phyloP scores from a whole-genome alignment of 2,113 vertebrate genomes.

The Clarias magur region DNA sequence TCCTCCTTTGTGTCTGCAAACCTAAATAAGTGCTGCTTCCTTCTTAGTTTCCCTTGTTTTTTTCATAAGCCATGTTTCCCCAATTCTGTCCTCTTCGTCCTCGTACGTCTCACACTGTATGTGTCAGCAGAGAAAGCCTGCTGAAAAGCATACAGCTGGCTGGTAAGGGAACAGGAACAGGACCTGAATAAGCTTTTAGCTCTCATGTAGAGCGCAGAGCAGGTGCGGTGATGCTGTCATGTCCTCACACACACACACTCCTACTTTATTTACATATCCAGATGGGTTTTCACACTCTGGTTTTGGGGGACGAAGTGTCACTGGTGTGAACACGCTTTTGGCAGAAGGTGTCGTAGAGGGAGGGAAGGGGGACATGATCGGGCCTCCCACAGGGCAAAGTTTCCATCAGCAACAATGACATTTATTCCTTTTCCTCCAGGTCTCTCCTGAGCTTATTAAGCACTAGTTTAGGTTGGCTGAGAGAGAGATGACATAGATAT shows the following conservation, averaged over 20 bases:
- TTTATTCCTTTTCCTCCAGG: slow-evolving; percentile 47
- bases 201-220: slow-evolving; percentile 57
- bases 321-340: slow-evolving; percentile 62
- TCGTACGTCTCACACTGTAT: slow-evolving; percentile 47
- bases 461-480: slow-evolving; percentile 20
- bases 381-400: slow-evolving; percentile 47
- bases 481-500: slow-evolving; percentile 1
- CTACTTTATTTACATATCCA: slow-evolving; percentile 58
- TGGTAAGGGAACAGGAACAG: slow-evolving; percentile 40
- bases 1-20: slow-evolving; percentile 8
- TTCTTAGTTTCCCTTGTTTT: neutral
- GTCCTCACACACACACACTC: slow-evolving; percentile 51
- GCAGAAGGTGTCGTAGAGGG: slow-evolving; percentile 46
- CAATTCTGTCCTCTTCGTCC: slow-evolving; percentile 19
- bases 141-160: slow-evolving; percentile 39
- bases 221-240: slow-evolving; percentile 52
- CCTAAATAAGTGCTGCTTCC: neutral
- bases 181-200: slow-evolving; percentile 73
- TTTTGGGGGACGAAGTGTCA: slow-evolving; percentile 49
- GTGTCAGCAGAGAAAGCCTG: slow-evolving; percentile 34
- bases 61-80: slow-evolving; percentile 5
- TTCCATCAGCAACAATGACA: slow-evolving; percentile 50
- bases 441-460: slow-evolving; percentile 50
- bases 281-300: slow-evolving; percentile 65
- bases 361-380: slow-evolving; percentile 33